phyloP scores from a whole-genome alignment of 2,113 vertebrate species.

The Chaetodon auriga region DNA sequence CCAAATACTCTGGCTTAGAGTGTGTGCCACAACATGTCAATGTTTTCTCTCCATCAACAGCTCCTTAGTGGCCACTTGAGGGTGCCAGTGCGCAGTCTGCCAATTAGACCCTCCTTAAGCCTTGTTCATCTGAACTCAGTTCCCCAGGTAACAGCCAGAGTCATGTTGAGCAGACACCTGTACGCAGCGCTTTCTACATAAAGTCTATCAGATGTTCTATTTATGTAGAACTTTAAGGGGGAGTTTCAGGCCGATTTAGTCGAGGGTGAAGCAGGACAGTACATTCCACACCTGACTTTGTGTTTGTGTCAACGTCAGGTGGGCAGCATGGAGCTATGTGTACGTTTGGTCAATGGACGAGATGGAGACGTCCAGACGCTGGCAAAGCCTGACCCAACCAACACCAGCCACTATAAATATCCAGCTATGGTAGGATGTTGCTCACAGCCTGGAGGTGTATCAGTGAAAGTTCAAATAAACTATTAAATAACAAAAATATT shows the following conservation, averaged over 20 bases:
- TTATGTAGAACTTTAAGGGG: too few species aligned
- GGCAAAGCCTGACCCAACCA: slow-evolving; percentile 71
- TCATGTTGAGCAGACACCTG: neutral
- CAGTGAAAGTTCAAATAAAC: too few species aligned
- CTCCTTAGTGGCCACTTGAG: slow-evolving; percentile 84
- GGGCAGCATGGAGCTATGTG: slow-evolving; percentile 83
- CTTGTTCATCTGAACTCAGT: slow-evolving; percentile 78
- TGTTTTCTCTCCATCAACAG: slow-evolving; percentile 54
- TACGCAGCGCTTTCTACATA: neutral
- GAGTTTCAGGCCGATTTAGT: neutral
- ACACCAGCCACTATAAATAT: slow-evolving; percentile 78
- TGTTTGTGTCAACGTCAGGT: slow-evolving; percentile 64
- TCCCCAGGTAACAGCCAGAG: slow-evolving; percentile 79
- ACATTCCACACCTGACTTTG: neutral
- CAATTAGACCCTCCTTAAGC: slow-evolving; percentile 72
- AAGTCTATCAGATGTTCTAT: neutral
- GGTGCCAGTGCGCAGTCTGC: slow-evolving; percentile 76
- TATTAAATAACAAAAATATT: too few species aligned
- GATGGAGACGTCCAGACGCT: slow-evolving; percentile 80
- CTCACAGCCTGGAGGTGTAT: neutral
- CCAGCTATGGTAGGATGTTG: slow-evolving; percentile 68
- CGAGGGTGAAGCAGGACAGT: neutral
- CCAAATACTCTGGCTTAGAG: neutral
- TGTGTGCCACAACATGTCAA: neutral
- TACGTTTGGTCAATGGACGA: slow-evolving; percentile 83